Percentiles rank a stretch among this genome's conserved stretches.
phyloP scores from a whole-genome alignment of 2,797 vertebrate genomes.

The Hirundo rustica region DNA sequence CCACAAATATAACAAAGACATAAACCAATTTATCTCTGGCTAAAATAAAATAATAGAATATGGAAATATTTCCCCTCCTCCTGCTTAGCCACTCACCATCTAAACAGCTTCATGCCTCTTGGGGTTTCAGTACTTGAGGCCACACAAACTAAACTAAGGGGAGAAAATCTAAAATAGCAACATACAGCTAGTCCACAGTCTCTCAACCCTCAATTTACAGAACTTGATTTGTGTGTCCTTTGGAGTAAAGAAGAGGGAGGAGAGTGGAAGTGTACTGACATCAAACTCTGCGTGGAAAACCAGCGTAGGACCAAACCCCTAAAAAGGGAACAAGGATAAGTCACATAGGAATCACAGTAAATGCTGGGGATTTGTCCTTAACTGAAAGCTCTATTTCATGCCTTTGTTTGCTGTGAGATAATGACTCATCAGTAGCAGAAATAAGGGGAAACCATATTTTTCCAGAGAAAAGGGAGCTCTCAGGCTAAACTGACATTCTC shows the following conservation, averaged over 20 bases:
- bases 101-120: background rate
- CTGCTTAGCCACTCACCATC: background rate
- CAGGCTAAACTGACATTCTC: background rate
- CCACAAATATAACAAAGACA: background rate
- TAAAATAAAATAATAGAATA: background rate
- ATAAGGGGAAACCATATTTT: background rate
- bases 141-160: background rate
- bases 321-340: background rate
- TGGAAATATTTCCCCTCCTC: background rate
- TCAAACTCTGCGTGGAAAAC: background rate
- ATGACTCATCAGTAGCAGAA: background rate
- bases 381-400: background rate
- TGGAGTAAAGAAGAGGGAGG: background rate
- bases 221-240: background rate
- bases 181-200: background rate
- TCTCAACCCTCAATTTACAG: background rate
- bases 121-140: background rate
- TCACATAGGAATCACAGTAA: background rate
- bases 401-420: background rate
- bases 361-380: background rate
- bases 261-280: background rate
- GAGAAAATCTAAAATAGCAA: background rate
- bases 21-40: background rate
- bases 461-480: background rate
- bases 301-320: background rate